phyloP scores from a whole-genome alignment of 2,888 invertebrate genomes.

The Allophyes oxyacanthae region DNA sequence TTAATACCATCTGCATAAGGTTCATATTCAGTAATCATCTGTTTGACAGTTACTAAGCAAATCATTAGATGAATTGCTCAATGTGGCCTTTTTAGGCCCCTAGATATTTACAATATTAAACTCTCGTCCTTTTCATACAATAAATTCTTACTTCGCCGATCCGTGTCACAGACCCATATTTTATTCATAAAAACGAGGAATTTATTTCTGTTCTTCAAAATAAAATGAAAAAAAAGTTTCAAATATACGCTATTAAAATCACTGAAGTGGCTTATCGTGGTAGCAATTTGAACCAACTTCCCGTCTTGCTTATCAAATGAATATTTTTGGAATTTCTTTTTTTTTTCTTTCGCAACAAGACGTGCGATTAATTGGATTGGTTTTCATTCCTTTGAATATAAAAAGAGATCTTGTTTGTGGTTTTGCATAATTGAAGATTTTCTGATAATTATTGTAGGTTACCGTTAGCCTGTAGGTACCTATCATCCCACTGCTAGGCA shows the following conservation, averaged over 20 bases:
- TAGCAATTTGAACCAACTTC: conserved; percentile 40
- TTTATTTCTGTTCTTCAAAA: conserved; percentile 2
- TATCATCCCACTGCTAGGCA: too few relatives aligned
- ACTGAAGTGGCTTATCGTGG: conserved; percentile 39
- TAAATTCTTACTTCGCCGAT: background rate
- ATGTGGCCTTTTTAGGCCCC: too few relatives aligned
- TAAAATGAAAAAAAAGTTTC: conserved; percentile 11
- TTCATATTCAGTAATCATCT: too few relatives aligned
- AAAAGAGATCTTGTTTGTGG: conserved; percentile 6
- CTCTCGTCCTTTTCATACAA: too few relatives aligned
- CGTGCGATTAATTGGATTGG: conserved; percentile 35
- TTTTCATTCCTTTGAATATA: conserved; percentile 7
- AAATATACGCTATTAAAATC: conserved; percentile 40
- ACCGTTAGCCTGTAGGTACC: too few relatives aligned
- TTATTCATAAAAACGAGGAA: background rate
- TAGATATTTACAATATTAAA: too few relatives aligned
- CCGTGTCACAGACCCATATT: background rate
- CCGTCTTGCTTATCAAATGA: conserved; percentile 27
- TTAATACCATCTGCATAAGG: too few relatives aligned
- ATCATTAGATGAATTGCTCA: too few relatives aligned
- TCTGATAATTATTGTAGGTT: too few relatives aligned
- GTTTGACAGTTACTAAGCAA: too few relatives aligned
- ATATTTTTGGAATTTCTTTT: conserved; percentile 22
- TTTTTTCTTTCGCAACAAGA: conserved; percentile 11
- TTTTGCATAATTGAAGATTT: conserved; percentile 1